Evolutionary conservation across 2,888 invertebrate species (phyloP).

Genomic region (Epinotia nisella): DNA sequence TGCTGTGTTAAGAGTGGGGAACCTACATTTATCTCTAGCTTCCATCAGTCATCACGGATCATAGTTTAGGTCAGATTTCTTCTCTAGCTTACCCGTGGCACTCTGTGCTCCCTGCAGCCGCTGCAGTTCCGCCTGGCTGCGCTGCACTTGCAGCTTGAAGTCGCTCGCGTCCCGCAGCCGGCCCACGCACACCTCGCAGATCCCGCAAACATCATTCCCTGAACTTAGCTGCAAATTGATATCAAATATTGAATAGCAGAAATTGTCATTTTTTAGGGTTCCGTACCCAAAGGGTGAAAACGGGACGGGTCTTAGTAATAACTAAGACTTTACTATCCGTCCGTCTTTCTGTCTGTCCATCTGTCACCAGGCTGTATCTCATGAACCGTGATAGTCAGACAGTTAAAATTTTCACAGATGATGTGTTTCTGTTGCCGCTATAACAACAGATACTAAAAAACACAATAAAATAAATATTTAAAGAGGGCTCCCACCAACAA

Average conservation of each 20-base stretch:
- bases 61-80: neutral
- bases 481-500: too few species aligned
- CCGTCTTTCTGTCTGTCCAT: too few species aligned
- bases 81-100: slow-evolving; percentile 57
- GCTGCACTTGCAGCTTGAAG: slow-evolving; percentile 70
- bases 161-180: slow-evolving; percentile 68
- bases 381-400: too few species aligned
- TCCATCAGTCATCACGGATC: neutral
- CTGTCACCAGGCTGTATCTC: too few species aligned
- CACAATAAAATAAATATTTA: too few species aligned
- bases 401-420: too few species aligned
- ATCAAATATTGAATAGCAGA: neutral
- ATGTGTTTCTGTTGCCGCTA: too few species aligned
- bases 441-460: too few species aligned
- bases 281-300: too few species aligned
- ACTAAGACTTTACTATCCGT: too few species aligned
- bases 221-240: neutral
- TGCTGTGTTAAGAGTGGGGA: neutral
- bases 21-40: neutral
- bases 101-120: slow-evolving; percentile 32
- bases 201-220: slow-evolving; percentile 58
- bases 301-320: too few species aligned
- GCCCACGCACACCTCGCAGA: slow-evolving; percentile 70
- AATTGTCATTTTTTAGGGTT: too few species aligned
- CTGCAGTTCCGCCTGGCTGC: slow-evolving; percentile 61